Base-by-base conservation (phyloP, 2,797 vertebrate species). In the Anguilla pacifica region DNA sequence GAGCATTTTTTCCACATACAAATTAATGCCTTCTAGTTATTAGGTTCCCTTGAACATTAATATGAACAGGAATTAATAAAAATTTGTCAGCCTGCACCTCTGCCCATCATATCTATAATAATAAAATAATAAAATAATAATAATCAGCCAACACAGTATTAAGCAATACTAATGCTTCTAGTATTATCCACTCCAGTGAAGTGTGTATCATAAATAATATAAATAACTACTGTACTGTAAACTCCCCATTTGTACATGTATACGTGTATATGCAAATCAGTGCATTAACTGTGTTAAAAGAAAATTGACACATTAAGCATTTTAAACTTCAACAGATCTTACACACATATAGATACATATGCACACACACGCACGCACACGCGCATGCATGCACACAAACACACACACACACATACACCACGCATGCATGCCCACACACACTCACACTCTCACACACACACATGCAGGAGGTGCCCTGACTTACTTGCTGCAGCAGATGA, bases 401-500 rank as follows among this genome's bases (percentile, higher is more conserved):
- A 64, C 22, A 25, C 19, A 64, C 59, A 64, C 59, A 70, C n/a
- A 28, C 25, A 70, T 0, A 7, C 2, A 28, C 25, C 25, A 67
- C 25, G 10, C 25, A 2, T 70, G 35, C 15, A 19, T 35, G 28
- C 31, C 70, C 61, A 46, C 43, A 46, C 59, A 19, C 59, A 25
- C 59, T 3, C 17, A 64, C 59, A 19, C 59, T 7, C 59, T 3
- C 17, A 64, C 22, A 25, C 19, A 64, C 25, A 70, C 25, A 70
- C 25, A 2, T 11, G 35, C 15, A 19, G 6, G 19, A 15, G 28
- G 31, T 35, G 28, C 31, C 70, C 61, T 67, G 61, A 96, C 96
- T 96, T 89, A 97, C 96, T 93, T 88, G 84, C 90, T 0, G 92
- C 90, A n/a, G 89, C 86, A 72, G 92, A 92, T 81, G 91, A 91